Percentiles rank a stretch among this genome's conserved stretches.
phyloP scores from a whole-genome alignment of 2,113 vertebrate genomes.

The Erythrocercus mccallii region DNA sequence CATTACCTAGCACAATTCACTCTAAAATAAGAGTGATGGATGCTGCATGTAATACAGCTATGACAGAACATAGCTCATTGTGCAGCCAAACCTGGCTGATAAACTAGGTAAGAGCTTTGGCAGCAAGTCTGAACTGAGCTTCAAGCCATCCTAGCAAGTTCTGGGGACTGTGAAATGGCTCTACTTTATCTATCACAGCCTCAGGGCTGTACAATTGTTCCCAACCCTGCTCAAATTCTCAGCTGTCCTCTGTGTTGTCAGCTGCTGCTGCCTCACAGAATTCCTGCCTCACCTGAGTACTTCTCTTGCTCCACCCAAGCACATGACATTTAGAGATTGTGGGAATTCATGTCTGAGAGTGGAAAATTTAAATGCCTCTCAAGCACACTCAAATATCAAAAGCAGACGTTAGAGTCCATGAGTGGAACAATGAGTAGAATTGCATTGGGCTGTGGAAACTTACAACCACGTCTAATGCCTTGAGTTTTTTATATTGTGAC shows the following conservation, averaged over 20 bases:
- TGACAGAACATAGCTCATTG: not conserved
- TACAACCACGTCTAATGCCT: not conserved
- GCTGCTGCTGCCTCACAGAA: not conserved
- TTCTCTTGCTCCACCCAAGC: not conserved
- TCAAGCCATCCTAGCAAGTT: not conserved
- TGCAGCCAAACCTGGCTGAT: not conserved
- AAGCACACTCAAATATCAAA: not conserved
- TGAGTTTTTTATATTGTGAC: not conserved
- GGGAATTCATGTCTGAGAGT: not conserved
- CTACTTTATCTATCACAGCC: not conserved
- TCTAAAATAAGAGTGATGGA: not conserved
- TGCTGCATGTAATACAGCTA: not conserved
- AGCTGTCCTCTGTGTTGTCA: rapidly evolving
- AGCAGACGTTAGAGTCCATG: not conserved
- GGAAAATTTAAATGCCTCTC: not conserved
- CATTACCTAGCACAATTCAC: not conserved
- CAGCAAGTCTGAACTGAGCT: not conserved
- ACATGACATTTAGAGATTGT: not conserved
- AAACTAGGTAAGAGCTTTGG: not conserved
- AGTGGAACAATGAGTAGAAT: not conserved
- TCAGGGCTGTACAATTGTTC: not conserved
- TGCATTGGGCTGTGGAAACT: not conserved
- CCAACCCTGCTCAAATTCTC: not conserved
- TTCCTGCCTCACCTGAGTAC: not conserved
- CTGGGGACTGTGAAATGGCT: not conserved